Conservation (phyloP, 2,113 vertebrate genomes). For the Phalacrocorax brasilianus region DNA sequence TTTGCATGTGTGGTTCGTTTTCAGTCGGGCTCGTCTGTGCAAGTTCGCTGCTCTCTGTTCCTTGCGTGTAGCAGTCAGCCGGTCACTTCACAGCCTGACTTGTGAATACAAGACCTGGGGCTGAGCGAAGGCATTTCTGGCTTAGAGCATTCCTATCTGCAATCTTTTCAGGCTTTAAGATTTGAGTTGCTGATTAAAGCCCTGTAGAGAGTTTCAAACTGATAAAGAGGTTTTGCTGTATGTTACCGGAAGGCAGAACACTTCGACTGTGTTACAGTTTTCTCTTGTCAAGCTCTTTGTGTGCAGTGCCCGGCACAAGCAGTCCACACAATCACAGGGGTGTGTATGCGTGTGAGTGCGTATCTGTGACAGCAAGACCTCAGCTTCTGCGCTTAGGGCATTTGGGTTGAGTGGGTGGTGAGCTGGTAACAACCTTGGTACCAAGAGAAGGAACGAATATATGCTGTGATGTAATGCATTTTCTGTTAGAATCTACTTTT, state of each 20-base stretch:
- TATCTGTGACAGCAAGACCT: not conserved
- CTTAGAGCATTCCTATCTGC: not conserved
- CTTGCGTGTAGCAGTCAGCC: not conserved
- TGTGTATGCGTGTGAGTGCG: accelerated
- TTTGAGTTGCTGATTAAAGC: not conserved
- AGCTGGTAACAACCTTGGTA: not conserved
- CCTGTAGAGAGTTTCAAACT: not conserved
- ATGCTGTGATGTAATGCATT: not conserved
- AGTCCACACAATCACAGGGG: not conserved
- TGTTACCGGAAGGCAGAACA: not conserved
- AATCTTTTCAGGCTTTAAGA: not conserved
- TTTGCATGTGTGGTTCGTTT: not conserved
- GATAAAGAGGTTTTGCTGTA: not conserved
- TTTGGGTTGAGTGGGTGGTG: not conserved
- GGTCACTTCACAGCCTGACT: not conserved
- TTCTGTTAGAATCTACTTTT: not conserved
- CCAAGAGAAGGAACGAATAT: not conserved
- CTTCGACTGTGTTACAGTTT: not conserved
- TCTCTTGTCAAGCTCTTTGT: not conserved
- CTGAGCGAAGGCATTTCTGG: accelerated
- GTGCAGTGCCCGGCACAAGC: accelerated
- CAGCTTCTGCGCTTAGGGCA: not conserved
- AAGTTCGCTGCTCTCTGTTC: not conserved
- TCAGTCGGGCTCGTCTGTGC: not conserved
- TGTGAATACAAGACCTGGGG: not conserved